A percentile compares a stretch with the other conserved stretches of the same genome.
These are phyloP conservation scores for Peromyscus leucopus DNA, from an alignment of 2,113 vertebrate species.

Conservation along the genomic window DNA sequence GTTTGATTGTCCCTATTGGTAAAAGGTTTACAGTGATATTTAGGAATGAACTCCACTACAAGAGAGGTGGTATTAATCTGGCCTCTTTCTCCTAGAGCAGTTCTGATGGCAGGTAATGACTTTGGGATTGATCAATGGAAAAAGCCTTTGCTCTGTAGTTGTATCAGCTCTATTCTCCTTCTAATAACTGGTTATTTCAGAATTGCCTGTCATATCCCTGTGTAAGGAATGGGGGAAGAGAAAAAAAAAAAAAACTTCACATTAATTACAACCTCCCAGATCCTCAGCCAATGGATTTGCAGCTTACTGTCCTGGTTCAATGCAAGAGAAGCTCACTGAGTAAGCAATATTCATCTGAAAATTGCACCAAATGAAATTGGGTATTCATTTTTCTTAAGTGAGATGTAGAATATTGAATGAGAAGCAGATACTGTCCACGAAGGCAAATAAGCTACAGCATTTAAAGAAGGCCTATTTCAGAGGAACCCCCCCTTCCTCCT, in stretches of 20 bases:
- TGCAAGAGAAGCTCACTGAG: not conserved
- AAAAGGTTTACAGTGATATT: not conserved
- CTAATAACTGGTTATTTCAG: not conserved
- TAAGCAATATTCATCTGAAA: not conserved
- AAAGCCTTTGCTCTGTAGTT: not conserved
- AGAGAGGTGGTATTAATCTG: not conserved
- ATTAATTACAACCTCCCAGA: not conserved
- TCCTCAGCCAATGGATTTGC: accelerated
- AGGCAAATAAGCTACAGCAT: not conserved
- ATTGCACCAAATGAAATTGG: not conserved
- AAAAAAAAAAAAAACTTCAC: not conserved
- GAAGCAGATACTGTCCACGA: not conserved
- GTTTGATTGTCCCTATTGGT: not conserved
- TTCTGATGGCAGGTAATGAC: too few species aligned
- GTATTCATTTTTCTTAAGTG: not conserved
- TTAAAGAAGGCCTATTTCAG: not conserved
- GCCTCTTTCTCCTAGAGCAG: not conserved
- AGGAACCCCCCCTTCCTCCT: not conserved
- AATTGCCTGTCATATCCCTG: not conserved
- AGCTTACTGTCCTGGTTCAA: not conserved
- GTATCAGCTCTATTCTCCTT: not conserved
- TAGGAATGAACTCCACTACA: not conserved
- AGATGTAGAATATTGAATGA: not conserved
- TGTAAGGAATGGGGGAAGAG: not conserved
- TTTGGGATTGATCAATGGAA: not conserved